Evolutionary conservation across 2,888 invertebrate species (phyloP), one percentile per base, ranked within the genome.

Genomic region (Anorthoa munda): DNA sequence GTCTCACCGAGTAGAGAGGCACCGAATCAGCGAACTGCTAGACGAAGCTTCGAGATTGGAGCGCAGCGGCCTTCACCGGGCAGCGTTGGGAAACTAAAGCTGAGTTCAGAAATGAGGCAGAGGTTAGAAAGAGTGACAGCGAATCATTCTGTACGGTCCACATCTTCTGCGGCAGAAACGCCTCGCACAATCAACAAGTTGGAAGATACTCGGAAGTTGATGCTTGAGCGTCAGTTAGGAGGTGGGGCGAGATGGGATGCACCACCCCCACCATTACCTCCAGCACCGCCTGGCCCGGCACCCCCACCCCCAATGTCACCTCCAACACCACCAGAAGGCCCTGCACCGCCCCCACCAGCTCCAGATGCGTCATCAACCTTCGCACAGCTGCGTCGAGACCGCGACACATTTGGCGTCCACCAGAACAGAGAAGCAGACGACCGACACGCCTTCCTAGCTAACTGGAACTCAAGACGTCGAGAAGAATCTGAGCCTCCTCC

Each of bases 71-170:
- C 98, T 0, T 97, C 98, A 0, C 98, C 98, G 0, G 98, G 98
- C 3, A 98, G 98, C 90, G 98, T 99, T 7, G 99, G 99, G 0
- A 99, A 99, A 92, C 93, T 99, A 1, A 98, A 99, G 88, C 97
- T 99, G 13, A 99, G 98, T 90, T 98, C 98, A 0, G 99, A 99
- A 95, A 99, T 99, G 99, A 97, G 98, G 18, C 98, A 98, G 89
- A 97, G 99, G 81, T 92, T 99, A 76, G 99, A 99, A 92, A 97
- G 98, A 91, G 98, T 99, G 0, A 99, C 99, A 0, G 98, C 98
- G 0, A 98, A 98, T 86, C 98, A 99, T 92, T 98, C 98, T 4
- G 98, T 99, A 0, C 96, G 98, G 31, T 98, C 98, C 17, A 97
- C 98, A 11, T 98, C 98, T 21, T 97, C 97, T 31, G 96, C 97